Evolutionary conservation across 2,797 vertebrate genomes (phyloP).

Genomic region (Spatula versicolor): DNA sequence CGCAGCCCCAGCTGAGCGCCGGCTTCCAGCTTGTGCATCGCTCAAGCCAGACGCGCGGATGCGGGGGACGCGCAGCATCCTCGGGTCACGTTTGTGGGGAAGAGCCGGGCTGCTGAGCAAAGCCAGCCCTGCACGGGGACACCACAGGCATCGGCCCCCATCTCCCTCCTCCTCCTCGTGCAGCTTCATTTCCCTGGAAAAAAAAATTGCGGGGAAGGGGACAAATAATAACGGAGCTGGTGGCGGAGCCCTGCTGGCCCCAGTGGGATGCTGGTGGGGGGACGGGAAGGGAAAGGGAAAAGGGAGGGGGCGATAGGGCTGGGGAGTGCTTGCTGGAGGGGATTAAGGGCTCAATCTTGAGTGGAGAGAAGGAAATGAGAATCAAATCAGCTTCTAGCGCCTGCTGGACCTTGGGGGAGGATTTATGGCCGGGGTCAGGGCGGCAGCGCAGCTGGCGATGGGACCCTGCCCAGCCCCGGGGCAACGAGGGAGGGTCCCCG

Average conservation of each 20-base stretch:
- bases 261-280: neutral
- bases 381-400: slow-evolving; percentile 20
- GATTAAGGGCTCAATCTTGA: slow-evolving; percentile 53
- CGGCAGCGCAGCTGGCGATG: neutral
- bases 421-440: neutral
- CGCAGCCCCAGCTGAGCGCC: neutral
- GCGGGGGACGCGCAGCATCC: neutral
- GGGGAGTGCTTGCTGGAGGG: neutral
- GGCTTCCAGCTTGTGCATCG: neutral
- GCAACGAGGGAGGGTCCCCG: neutral
- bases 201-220: neutral
- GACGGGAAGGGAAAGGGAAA: neutral
- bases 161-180: neutral
- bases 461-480: neutral
- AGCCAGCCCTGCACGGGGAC: neutral
- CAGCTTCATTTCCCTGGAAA: neutral
- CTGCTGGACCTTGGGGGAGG: neutral
- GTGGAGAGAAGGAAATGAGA: slow-evolving; percentile 55
- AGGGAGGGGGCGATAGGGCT: neutral
- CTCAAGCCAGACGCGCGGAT: neutral
- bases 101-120: neutral
- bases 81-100: accelerated
- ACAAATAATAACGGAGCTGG: neutral
- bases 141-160: accelerated
- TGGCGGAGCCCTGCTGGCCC: neutral